Percentiles rank a stretch among this genome's conserved stretches.
Conservation (phyloP, 2,888 invertebrate genomes). For the Phyllotreta cruciferae region DNA sequence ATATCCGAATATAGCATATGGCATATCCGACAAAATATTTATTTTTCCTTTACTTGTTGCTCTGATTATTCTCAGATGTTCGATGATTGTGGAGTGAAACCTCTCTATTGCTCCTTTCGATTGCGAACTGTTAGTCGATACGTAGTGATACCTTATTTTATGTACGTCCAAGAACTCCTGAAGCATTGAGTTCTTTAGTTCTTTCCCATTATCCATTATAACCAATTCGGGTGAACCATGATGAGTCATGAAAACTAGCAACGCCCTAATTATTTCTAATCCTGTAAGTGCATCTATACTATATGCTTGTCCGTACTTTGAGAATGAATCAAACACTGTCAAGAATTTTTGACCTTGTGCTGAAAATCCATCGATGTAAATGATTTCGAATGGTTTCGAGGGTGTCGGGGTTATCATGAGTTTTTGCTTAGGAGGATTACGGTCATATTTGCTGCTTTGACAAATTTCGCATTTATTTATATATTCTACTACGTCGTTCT, state of each 20-base stretch:
- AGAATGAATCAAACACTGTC: conserved; percentile 11
- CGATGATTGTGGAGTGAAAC: not conserved
- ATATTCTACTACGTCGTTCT: too few relatives aligned
- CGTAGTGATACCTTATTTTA: conserved; percentile 8
- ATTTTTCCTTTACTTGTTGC: too few relatives aligned
- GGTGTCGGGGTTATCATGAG: conserved; percentile 7
- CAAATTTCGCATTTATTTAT: conserved; percentile 18
- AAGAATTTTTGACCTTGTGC: conserved; percentile 5
- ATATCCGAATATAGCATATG: too few relatives aligned
- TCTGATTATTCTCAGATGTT: not conserved
- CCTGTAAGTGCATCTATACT: not conserved
- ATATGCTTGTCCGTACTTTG: conserved; percentile 11
- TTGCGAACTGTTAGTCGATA: conserved; percentile 6
- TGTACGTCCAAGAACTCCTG: conserved; percentile 6
- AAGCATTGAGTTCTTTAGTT: conserved; percentile 7
- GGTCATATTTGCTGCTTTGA: conserved; percentile 15
- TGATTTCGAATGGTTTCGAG: conserved; percentile 7
- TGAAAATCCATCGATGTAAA: conserved; percentile 7
- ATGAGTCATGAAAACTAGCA: not conserved
- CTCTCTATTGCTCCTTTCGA: conserved; percentile 1
- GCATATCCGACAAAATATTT: too few relatives aligned
- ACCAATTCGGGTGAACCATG: conserved; percentile 10
- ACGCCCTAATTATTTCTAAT: not conserved
- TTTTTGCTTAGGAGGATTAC: conserved; percentile 7
- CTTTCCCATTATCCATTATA: conserved; percentile 5